Evolutionary conservation across 2,888 invertebrate genomes (phyloP).

Genomic region (Abrostola tripartita): DNA sequence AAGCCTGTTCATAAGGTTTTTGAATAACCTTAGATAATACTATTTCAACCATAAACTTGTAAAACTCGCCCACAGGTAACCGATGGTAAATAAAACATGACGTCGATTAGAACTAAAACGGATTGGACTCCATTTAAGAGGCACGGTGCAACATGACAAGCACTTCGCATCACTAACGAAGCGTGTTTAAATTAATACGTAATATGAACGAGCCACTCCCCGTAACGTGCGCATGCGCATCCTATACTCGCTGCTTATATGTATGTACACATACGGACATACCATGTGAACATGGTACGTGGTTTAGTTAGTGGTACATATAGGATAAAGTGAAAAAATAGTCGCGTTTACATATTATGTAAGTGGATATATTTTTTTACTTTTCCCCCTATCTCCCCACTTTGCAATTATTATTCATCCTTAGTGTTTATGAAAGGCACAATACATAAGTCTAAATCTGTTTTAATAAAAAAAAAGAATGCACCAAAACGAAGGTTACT

Average conservation of each 20-base stretch:
- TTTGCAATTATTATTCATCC: not conserved
- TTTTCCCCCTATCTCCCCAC: not conserved
- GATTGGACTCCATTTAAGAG: slow-evolving; percentile 3
- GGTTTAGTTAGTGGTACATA: not conserved
- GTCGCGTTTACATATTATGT: too few relatives aligned
- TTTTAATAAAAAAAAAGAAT: slow-evolving; percentile 13
- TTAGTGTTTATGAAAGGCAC: not conserved
- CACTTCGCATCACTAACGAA: slow-evolving; percentile 57
- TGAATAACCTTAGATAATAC: not conserved
- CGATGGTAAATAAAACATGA: slow-evolving; percentile 5
- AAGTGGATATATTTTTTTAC: too few relatives aligned
- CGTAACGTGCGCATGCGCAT: slow-evolving; percentile 49
- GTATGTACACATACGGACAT: not conserved
- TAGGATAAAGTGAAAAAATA: too few relatives aligned
- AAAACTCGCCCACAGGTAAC: not conserved
- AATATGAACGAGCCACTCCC: slow-evolving; percentile 50
- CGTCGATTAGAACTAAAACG: slow-evolving; percentile 4
- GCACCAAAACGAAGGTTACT: slow-evolving; percentile 31
- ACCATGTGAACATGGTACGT: slow-evolving; percentile 1
- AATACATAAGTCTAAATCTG: not conserved
- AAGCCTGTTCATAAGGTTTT: too few relatives aligned
- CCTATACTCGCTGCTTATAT: slow-evolving; percentile 22
- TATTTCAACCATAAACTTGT: not conserved
- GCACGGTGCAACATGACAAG: slow-evolving; percentile 29
- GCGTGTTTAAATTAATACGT: slow-evolving; percentile 59